Percentiles rank a stretch among this genome's conserved stretches.
phyloP scores from a whole-genome alignment of 1,140 invertebrate species.

The Amyelois transitella region DNA sequence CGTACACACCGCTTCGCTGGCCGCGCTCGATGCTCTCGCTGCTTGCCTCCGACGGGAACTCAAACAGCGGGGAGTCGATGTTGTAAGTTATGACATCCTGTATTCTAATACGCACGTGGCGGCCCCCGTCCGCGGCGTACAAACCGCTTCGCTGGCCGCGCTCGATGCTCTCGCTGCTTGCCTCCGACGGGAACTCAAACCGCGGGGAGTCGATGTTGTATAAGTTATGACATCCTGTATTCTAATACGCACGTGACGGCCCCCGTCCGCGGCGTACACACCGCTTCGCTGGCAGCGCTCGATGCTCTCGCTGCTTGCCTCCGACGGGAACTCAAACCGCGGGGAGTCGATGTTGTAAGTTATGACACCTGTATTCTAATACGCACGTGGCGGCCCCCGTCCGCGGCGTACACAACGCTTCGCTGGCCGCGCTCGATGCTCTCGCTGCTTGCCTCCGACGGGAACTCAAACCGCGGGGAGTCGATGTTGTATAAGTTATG shows the following conservation, averaged over 20 bases:
- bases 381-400: constrained; percentile 86
- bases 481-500: constrained; percentile 82
- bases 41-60: constrained; percentile 88
- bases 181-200: constrained; percentile 86
- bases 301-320: constrained; percentile 88
- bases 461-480: constrained; percentile 85
- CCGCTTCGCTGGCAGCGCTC: constrained; percentile 84
- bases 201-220: constrained; percentile 81
- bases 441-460: constrained; percentile 86
- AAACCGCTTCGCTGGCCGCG: constrained; percentile 85
- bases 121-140: constrained; percentile 85
- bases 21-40: constrained; percentile 86
- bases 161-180: constrained; percentile 88
- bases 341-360: constrained; percentile 80
- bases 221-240: too few species aligned
- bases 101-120: constrained; percentile 87
- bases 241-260: constrained; percentile 86
- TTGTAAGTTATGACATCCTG: too few species aligned
- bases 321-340: constrained; percentile 85
- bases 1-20: constrained; percentile 86
- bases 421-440: constrained; percentile 86
- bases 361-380: too few species aligned
- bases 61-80: constrained; percentile 82
- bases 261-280: constrained; percentile 86
- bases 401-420: constrained; percentile 86